Base-by-base conservation (phyloP, 2,797 vertebrate species). In the Coendou prehensilis region DNA sequence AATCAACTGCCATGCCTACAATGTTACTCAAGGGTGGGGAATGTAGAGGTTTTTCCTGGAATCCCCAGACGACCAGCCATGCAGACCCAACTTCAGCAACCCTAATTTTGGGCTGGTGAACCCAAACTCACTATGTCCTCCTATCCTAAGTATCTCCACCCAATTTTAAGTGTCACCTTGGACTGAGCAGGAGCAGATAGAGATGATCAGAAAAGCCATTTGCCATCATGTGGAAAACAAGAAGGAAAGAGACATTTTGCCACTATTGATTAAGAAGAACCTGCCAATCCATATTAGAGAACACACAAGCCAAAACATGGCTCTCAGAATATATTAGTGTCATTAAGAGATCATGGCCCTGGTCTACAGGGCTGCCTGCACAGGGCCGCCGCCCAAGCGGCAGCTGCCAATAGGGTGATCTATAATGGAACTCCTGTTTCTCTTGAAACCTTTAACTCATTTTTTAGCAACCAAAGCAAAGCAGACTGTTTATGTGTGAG, bases 211-310 rank as follows among this genome's bases (percentile, higher is more conserved):
- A 88, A 56, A 94, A 88, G 82, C 78, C 92, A 64, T 18, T 41
- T 56, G 37, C 22, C 85, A 87, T 89, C 67, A 23, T 2, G 0
- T 23, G 73, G 78, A 83, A 94, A 64, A 93, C 0, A 78, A 89
- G 93, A 90, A 94, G 20, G 11, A 93, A 95, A 94, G 93, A 37
- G 86, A 97, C 56, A 57, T 80, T 97, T 97, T 97, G 95, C 92
- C 85, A 71, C 87, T 90, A 83, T 2, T 52, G 87, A 96, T 96
- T 92, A 96, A 95, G 73, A 52, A 96, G 81, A 92, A 82, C 41
- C 79, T 80, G 95, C 47, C 94, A 41, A 90, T 67, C 84, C 71
- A 78, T 57, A 83, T 89, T 95, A 52, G 81, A 94, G 94, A 96
- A 92, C n/a, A 94, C 10, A 91, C 69, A 64, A 91, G 95, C 52